Evolutionary conservation across 2,888 invertebrate genomes (phyloP).

Genomic region (Oasisia sp.): DNA sequence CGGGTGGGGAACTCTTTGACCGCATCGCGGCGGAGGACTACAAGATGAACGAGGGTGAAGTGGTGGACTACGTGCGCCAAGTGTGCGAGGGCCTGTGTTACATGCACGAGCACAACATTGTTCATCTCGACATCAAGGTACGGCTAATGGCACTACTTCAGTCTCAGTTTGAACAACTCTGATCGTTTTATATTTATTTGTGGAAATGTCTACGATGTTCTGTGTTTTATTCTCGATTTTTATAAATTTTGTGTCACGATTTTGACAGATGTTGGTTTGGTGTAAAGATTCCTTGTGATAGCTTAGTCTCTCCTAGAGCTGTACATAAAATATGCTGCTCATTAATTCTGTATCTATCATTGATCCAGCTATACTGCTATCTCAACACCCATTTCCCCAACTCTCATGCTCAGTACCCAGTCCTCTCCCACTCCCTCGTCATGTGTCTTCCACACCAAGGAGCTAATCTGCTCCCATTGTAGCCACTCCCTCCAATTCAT

Average conservation of each 20-base stretch:
- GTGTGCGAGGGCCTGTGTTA: slow-evolving; percentile 97
- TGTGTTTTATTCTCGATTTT: not conserved
- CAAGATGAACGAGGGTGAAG: slow-evolving; percentile 98
- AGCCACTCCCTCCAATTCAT: too few relatives aligned
- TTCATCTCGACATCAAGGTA: slow-evolving; percentile 83
- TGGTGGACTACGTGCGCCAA: slow-evolving; percentile 98
- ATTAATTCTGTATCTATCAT: too few relatives aligned
- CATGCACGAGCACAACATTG: slow-evolving; percentile 99
- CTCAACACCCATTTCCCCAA: too few relatives aligned
- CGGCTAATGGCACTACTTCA: not conserved
- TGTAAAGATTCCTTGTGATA: not conserved
- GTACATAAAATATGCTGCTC: not conserved
- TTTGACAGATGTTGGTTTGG: not conserved
- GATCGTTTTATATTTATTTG: not conserved
- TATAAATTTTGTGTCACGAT: too few relatives aligned
- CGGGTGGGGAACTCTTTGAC: slow-evolving; percentile 98
- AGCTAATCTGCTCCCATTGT: too few relatives aligned
- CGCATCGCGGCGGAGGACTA: slow-evolving; percentile 98
- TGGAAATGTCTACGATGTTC: not conserved
- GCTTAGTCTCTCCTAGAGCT: too few relatives aligned
- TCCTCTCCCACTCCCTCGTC: too few relatives aligned
- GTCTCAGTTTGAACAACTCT: not conserved
- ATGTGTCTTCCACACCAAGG: too few relatives aligned
- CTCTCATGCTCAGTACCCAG: too few relatives aligned
- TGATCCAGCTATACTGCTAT: too few relatives aligned